These are phyloP conservation scores for Ptyas mucosa DNA, from an alignment of 2,113 vertebrate species.

Conservation along the genomic window DNA sequence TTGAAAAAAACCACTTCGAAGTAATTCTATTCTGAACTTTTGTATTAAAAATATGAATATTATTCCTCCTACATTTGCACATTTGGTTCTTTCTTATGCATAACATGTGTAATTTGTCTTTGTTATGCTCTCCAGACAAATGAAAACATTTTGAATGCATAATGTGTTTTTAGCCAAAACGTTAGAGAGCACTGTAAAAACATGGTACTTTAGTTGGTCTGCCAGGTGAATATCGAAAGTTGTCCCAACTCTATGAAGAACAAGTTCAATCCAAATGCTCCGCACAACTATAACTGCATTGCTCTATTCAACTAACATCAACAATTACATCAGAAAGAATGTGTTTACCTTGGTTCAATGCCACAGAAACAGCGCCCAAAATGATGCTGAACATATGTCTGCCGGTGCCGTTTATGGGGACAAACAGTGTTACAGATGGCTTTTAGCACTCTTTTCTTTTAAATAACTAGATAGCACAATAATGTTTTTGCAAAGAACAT, in stretches of 20 bases:
- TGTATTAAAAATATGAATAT: not conserved
- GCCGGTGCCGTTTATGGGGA: conserved; percentile 63
- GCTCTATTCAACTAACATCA: conserved; percentile 70
- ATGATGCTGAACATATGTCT: conserved; percentile 75
- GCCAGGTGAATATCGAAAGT: conserved; percentile 59
- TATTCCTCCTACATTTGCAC: not conserved
- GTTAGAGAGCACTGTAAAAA: conserved; percentile 57
- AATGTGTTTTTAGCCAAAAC: conserved; percentile 57
- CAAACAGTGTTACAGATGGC: conserved; percentile 80
- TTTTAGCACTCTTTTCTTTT: conserved; percentile 58
- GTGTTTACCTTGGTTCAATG: conserved; percentile 75
- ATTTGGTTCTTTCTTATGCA: not conserved
- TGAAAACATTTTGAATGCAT: conserved; percentile 9
- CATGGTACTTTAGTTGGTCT: conserved; percentile 61
- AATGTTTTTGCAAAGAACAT: conserved; percentile 51
- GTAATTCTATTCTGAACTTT: not conserved
- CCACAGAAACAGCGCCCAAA: conserved; percentile 68
- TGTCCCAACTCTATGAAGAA: conserved; percentile 60
- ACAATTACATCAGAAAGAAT: conserved; percentile 77
- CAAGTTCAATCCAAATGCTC: conserved; percentile 70
- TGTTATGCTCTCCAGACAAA: conserved; percentile 2
- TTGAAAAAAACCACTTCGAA: not conserved
- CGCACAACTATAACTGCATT: conserved; percentile 65
- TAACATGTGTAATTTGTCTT: not conserved
- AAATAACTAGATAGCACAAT: conserved; percentile 39